These are phyloP conservation scores for Peromyscus californicus DNA, from an alignment of 2,113 vertebrate species.

Conservation along the genomic window DNA sequence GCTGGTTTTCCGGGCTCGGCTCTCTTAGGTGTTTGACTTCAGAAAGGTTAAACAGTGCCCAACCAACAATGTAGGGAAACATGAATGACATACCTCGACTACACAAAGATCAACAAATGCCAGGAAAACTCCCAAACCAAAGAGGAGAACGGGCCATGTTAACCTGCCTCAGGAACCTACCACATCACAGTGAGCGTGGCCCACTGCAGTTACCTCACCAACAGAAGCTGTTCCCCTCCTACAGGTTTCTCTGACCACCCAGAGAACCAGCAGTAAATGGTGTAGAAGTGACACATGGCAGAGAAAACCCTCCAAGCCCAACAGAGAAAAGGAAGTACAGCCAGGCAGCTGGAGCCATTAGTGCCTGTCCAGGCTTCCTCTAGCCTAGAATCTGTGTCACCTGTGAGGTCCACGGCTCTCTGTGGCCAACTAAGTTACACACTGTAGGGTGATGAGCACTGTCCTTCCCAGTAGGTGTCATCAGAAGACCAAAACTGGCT, in stretches of 20 bases:
- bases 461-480: neutral
- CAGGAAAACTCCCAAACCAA: constrained; percentile 69
- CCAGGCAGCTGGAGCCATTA: neutral
- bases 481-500: neutral
- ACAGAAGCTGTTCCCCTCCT: constrained; percentile 51
- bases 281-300: constrained; percentile 3
- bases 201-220: constrained; percentile 48
- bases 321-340: neutral
- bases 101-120: constrained; percentile 76
- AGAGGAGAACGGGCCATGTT: neutral
- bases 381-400: fast-evolving
- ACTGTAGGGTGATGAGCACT: neutral
- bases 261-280: neutral
- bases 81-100: constrained; percentile 68
- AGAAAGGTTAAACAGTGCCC: neutral
- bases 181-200: constrained; percentile 73
- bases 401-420: neutral
- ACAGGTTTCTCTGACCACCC: constrained; percentile 55
- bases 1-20: neutral
- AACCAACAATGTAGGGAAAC: constrained; percentile 69
- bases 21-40: neutral
- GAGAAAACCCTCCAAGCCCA: neutral
- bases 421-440: too few relatives aligned
- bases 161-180: constrained; percentile 80
- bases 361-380: fast-evolving